Evolutionary conservation across 1,140 invertebrate species (phyloP).

Genomic region (Rhyzopertha dominica): DNA sequence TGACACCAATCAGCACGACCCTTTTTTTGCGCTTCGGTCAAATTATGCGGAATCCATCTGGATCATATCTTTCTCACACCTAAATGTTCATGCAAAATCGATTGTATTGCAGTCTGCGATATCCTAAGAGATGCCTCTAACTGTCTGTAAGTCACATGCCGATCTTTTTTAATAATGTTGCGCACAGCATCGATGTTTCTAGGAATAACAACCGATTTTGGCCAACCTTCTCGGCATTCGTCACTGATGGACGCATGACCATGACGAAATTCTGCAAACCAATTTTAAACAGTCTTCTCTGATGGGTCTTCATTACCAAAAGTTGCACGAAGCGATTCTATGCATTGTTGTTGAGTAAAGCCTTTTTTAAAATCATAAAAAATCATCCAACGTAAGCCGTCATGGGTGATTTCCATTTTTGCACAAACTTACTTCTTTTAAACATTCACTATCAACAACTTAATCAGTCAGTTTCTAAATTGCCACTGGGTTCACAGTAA

Average conservation of each 20-base stretch:
- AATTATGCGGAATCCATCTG: conserved; percentile 31
- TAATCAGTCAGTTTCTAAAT: too few species aligned
- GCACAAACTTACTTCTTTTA: conserved; percentile 5
- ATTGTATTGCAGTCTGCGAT: conserved; percentile 25
- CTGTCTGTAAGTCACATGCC: conserved; percentile 11
- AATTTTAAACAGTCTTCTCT: conserved; percentile 2
- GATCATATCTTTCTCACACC: conserved; percentile 30
- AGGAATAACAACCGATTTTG: conserved; percentile 29
- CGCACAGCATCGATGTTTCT: conserved; percentile 12
- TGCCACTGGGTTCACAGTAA: too few species aligned
- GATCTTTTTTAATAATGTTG: conserved; percentile 9
- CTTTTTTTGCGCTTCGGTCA: conserved; percentile 31
- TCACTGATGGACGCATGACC: conserved; percentile 11
- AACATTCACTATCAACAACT: conserved; percentile 4
- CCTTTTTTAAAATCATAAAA: conserved; percentile 4
- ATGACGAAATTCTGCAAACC: conserved; percentile 16
- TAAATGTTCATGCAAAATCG: conserved; percentile 33
- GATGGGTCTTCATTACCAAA: conserved; percentile 12
- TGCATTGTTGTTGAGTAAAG: conserved; percentile 3
- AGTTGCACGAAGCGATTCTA: conserved; percentile 3
- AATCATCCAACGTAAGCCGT: conserved; percentile 7
- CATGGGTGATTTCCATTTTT: conserved; percentile 7
- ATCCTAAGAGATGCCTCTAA: conserved; percentile 26
- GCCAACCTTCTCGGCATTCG: conserved; percentile 26
- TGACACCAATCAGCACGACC: conserved; percentile 29